Conservation (phyloP, 2,797 vertebrate genomes). For the Paramormyrops hopkinsi region DNA sequence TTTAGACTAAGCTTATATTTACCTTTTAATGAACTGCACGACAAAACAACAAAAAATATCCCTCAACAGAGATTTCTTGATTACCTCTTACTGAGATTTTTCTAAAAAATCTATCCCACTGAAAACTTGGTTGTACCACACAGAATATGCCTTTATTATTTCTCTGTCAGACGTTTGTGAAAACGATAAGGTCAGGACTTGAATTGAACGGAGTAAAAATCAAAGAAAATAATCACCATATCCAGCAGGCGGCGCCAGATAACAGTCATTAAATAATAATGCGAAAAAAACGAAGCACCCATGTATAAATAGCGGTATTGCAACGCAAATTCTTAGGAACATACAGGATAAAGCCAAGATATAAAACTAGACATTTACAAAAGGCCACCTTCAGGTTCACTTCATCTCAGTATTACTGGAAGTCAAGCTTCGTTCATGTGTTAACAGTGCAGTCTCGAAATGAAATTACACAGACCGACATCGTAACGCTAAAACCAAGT, state of each 20-base stretch:
- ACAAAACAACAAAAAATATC: conserved; percentile 17
- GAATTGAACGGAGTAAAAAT: conserved; percentile 33
- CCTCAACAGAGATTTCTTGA: background rate
- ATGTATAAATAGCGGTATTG: conserved; percentile 6
- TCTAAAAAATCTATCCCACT: background rate
- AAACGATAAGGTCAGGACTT: background rate
- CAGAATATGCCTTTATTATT: background rate
- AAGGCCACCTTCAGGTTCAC: background rate
- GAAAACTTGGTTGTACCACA: background rate
- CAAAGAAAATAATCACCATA: background rate
- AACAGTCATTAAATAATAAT: conserved; percentile 16
- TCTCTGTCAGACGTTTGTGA: background rate
- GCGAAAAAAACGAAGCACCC: background rate
- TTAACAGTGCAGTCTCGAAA: background rate
- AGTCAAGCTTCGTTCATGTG: background rate
- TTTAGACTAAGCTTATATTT: background rate
- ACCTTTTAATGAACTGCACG: background rate
- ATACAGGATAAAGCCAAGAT: background rate
- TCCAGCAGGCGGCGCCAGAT: conserved; percentile 15
- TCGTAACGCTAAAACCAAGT: conserved; percentile 44
- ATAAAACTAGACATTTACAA: background rate
- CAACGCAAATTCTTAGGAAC: background rate
- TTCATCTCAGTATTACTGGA: background rate
- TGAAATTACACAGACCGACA: background rate
- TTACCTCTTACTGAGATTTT: background rate